phyloP scores from a whole-genome alignment of 2,888 invertebrate species.

The Conops quadrifasciatus region DNA sequence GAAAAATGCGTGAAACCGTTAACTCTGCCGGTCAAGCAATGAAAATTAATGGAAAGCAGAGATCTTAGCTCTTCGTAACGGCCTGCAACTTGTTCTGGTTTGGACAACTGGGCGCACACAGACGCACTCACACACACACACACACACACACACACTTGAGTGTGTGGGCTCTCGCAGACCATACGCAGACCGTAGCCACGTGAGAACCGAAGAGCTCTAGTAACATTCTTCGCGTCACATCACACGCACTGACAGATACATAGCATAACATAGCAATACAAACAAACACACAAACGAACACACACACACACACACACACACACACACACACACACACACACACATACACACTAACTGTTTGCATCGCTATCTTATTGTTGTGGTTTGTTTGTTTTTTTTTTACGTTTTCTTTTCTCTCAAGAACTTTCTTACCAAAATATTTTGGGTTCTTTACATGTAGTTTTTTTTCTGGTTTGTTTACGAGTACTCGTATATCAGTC shows the following conservation, averaged over 20 bases:
- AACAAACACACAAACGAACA: background rate
- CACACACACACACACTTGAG: background rate
- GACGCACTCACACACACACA: background rate
- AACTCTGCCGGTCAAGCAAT: constrained; percentile 16
- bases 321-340: background rate
- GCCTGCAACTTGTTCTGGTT: no score
- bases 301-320: background rate
- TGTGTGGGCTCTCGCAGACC: background rate
- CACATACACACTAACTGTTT: background rate
- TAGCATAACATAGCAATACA: no score
- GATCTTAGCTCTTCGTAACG: background rate
- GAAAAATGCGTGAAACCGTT: constrained; percentile 35
- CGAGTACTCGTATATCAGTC: no score
- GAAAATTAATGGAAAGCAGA: constrained; percentile 1
- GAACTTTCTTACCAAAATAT: background rate
- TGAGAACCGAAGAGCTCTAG: no score
- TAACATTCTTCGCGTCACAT: no score
- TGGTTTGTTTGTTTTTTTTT: background rate
- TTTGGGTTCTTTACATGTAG: no score
- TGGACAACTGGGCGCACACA: no score
- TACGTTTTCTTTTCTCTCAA: background rate
- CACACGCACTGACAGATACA: constrained; percentile 13
- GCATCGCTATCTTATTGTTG: background rate
- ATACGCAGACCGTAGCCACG: background rate
- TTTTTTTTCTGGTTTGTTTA: no score